phyloP scores from a whole-genome alignment of 1,140 invertebrate species.

The Dinothrombium tinctorium region DNA sequence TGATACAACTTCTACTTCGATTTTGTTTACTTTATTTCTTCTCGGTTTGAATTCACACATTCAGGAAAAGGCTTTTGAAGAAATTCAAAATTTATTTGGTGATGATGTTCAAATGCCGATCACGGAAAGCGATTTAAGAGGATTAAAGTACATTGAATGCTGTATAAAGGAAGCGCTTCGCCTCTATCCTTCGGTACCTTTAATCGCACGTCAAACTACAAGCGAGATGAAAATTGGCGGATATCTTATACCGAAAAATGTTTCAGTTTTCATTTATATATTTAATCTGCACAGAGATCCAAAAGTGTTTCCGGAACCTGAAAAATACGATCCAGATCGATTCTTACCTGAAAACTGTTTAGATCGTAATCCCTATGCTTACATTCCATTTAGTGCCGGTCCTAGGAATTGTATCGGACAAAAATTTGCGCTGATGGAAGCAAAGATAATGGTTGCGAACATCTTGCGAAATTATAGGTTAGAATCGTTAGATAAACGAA shows the following conservation, averaged over 20 bases:
- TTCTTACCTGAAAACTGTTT: constrained; percentile 38
- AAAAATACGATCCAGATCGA: constrained; percentile 46
- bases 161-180: constrained; percentile 11
- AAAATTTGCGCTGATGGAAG: constrained; percentile 32
- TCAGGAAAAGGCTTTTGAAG: background rate
- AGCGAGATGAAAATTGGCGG: constrained; percentile 13
- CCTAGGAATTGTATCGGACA: too few relatives aligned
- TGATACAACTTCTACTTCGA: too few relatives aligned
- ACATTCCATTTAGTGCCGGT: constrained; percentile 26
- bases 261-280: constrained; percentile 22
- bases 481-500: too few relatives aligned
- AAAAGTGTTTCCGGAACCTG: constrained; percentile 38
- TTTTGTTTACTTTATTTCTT: too few relatives aligned
- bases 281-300: constrained; percentile 36
- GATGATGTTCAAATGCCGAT: too few relatives aligned
- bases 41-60: constrained; percentile 43
- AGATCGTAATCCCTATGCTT: constrained; percentile 19
- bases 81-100: background rate
- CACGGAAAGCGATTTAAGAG: too few relatives aligned
- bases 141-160: too few relatives aligned
- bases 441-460: constrained; percentile 27
- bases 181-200: constrained; percentile 12
- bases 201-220: constrained; percentile 9
- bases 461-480: constrained; percentile 21
- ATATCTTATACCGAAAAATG: constrained; percentile 20